Base-by-base conservation (phyloP, 2,113 vertebrate species). In the Turdus rufiventris region DNA sequence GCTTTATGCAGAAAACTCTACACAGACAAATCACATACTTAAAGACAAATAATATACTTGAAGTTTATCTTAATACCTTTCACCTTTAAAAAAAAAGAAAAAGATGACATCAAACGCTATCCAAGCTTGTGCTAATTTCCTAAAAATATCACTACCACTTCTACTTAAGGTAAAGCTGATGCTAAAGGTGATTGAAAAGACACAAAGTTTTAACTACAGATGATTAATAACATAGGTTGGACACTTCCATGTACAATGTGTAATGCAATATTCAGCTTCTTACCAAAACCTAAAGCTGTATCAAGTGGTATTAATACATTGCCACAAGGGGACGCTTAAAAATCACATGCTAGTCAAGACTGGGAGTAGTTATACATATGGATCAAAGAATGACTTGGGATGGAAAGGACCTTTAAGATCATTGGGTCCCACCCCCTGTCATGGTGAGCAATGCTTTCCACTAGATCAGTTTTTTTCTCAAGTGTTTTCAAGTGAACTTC, bases 281-380 rank as follows among this genome's bases (percentile, higher is more conserved):
- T 63, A 54, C 80, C 56, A 57, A 81, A 75, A 47, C 5, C 43
- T 80, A 92, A 75, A 92, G 74, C 72, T 91, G 18, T 86, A 88
- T 85, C 65, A 96, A 94, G 62, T 58, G 74, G 23, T 88, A 90
- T 85, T 89, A 91, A 96, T 66, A 72, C 70, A 86, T 1, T 93
- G 45, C 48, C 94, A 90, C 68, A 62, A 87, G 58, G 53, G 63
- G 83, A 89, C 93, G 74, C 70, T 85, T 92, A 92, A 83, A 94
- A 95, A 95, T 94, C 91, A 91, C 57, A 93, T 38, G 68, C 40
- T 73, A 94, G 23, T 84, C 78, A 87, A 91, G 67, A 43, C 43
- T 74, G 57, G n/a, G 33, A 94, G 83, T 31, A 77, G 56, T 88
- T 91, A 85, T 20, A 90, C 40, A 73, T 18, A 43, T 24, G 43